Conservation (phyloP, 2,797 vertebrate species). For the Trichosurus vulpecula region DNA sequence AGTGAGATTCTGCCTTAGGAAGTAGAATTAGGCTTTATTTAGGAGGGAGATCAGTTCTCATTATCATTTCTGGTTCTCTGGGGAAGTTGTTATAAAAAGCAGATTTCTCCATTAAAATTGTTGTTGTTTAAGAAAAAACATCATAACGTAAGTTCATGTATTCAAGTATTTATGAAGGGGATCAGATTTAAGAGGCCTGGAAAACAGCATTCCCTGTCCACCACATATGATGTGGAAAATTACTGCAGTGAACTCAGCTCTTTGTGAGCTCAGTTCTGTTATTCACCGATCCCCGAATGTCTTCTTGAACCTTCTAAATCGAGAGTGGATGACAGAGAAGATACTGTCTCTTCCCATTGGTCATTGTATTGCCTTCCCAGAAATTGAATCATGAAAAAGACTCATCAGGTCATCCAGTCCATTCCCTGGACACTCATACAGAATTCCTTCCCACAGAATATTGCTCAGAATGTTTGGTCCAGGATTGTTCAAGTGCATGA, state of each 20-base stretch:
- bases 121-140: slow-evolving; percentile 17
- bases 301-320: not conserved
- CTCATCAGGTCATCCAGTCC: not conserved
- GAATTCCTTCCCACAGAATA: slow-evolving; percentile 60
- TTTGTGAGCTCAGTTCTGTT: not conserved
- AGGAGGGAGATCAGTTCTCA: not conserved
- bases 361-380: slow-evolving; percentile 32
- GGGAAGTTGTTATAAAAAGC: slow-evolving; percentile 39
- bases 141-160: not conserved
- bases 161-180: not conserved
- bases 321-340: not conserved
- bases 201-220: not conserved
- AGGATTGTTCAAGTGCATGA: slow-evolving; percentile 9
- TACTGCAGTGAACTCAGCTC: not conserved
- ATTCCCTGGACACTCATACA: not conserved
- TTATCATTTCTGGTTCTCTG: not conserved
- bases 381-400: slow-evolving; percentile 12
- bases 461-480: not conserved
- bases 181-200: not conserved
- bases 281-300: not conserved
- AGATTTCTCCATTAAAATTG: not conserved
- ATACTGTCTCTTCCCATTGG: slow-evolving; percentile 32
- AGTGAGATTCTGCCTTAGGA: not conserved
- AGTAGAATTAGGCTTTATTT: not conserved
- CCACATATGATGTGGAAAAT: slow-evolving; percentile 45